Percentiles rank a stretch among this genome's conserved stretches.
phyloP scores from a whole-genome alignment of 2,888 invertebrate species.

The Cheilosia pagana region DNA sequence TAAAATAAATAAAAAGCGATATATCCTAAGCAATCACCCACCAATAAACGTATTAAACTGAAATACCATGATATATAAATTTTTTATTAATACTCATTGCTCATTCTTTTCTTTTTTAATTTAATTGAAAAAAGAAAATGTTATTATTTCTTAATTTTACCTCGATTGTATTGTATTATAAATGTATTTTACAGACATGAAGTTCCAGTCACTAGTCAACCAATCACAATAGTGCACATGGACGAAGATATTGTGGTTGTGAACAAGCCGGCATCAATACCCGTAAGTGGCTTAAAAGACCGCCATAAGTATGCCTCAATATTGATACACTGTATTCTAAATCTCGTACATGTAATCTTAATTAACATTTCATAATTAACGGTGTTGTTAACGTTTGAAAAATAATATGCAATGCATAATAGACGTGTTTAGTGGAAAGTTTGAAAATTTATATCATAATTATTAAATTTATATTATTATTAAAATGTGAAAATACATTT shows the following conservation, averaged over 20 bases:
- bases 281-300: slow-evolving; percentile 97
- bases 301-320: slow-evolving; percentile 84
- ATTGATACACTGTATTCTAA: slow-evolving; percentile 57
- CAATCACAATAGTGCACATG: slow-evolving; percentile 98
- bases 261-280: slow-evolving; percentile 99
- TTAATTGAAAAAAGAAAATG: not conserved
- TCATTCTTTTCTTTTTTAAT: not conserved
- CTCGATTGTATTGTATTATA: slow-evolving; percentile 60
- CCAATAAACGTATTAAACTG: too few relatives aligned
- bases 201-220: slow-evolving; percentile 98
- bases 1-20: too few relatives aligned
- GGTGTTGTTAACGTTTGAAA: not conserved
- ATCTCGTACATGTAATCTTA: slow-evolving; percentile 49
- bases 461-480: too few relatives aligned
- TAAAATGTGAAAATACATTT: too few relatives aligned
- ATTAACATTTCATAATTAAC: not conserved
- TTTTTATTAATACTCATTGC: too few relatives aligned
- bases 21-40: too few relatives aligned
- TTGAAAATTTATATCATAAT: too few relatives aligned
- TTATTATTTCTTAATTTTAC: slow-evolving; percentile 23
- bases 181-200: slow-evolving; percentile 93
- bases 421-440: not conserved
- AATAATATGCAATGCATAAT: not conserved
- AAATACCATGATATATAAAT: too few relatives aligned
- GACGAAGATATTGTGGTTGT: slow-evolving; percentile 99